Conservation (phyloP, 2,888 invertebrate genomes). For the Cephus runcator region DNA sequence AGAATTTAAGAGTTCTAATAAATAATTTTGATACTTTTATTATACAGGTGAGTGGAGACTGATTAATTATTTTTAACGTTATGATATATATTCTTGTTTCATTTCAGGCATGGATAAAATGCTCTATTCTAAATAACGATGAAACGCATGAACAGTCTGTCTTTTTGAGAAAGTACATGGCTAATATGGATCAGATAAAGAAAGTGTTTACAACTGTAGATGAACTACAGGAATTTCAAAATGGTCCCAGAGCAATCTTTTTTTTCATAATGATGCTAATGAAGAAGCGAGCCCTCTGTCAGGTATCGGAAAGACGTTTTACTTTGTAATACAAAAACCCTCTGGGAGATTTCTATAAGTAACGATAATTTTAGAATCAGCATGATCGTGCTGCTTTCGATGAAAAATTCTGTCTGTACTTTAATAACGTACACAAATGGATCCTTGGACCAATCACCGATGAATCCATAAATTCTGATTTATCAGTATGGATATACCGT, state of each 20-base stretch:
- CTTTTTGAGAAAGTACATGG: conserved; percentile 45
- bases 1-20: conserved; percentile 43
- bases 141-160: conserved; percentile 38
- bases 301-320: conserved; percentile 31
- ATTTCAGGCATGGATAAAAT: conserved; percentile 57
- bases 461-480: conserved; percentile 50
- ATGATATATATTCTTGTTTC: conserved; percentile 3
- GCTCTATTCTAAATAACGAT: conserved; percentile 48
- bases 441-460: conserved; percentile 48
- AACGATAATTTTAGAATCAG: neutral
- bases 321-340: neutral
- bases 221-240: conserved; percentile 45
- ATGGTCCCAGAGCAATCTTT: conserved; percentile 47
- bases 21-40: conserved; percentile 49
- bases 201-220: conserved; percentile 41
- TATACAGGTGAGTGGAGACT: conserved; percentile 48
- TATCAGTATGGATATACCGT: conserved; percentile 52
- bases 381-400: conserved; percentile 34
- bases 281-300: conserved; percentile 40
- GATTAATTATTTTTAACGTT: neutral
- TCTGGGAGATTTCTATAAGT: neutral
- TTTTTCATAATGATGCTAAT: conserved; percentile 46
- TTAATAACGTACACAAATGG: conserved; percentile 60
- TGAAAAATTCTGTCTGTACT: conserved; percentile 44
- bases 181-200: conserved; percentile 43